A percentile compares a stretch with the other conserved stretches of the same genome.
phyloP scores from a whole-genome alignment of 2,888 invertebrate genomes.

The Anthophora plumipes region DNA sequence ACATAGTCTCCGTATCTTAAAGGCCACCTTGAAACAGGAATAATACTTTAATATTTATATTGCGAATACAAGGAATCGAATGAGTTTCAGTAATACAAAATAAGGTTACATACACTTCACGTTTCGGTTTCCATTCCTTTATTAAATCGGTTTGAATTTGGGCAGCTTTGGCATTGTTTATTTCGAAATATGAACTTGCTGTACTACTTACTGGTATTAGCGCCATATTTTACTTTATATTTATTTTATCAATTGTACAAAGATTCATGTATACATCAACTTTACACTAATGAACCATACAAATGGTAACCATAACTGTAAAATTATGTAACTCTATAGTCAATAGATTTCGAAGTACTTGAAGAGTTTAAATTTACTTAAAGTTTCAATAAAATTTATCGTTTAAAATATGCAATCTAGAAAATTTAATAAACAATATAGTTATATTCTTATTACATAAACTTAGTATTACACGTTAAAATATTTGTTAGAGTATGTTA shows the following conservation, averaged over 20 bases:
- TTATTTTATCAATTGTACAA: neutral
- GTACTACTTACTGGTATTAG: neutral
- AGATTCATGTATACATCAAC: neutral
- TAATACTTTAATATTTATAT: neutral
- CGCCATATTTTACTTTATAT: conserved; percentile 11
- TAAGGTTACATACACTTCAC: conserved; percentile 58
- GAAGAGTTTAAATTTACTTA: no score
- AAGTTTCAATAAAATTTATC: no score
- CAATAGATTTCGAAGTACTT: no score
- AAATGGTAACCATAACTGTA: no score
- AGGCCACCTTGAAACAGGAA: conserved; percentile 84
- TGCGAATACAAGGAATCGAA: neutral
- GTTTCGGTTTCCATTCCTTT: conserved; percentile 28
- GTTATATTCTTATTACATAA: no score
- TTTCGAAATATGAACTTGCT: neutral
- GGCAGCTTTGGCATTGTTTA: neutral
- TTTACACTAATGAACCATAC: neutral
- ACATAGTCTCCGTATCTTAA: conserved; percentile 85
- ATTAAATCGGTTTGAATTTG: neutral
- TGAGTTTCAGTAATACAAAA: neutral
- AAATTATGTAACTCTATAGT: no score
- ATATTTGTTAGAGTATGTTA: no score
- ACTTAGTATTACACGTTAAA: no score
- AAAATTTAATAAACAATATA: no score
- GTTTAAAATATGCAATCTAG: no score